Evolutionary conservation across 2,113 vertebrate species (phyloP).

Genomic region (Cromileptes altivelis): DNA sequence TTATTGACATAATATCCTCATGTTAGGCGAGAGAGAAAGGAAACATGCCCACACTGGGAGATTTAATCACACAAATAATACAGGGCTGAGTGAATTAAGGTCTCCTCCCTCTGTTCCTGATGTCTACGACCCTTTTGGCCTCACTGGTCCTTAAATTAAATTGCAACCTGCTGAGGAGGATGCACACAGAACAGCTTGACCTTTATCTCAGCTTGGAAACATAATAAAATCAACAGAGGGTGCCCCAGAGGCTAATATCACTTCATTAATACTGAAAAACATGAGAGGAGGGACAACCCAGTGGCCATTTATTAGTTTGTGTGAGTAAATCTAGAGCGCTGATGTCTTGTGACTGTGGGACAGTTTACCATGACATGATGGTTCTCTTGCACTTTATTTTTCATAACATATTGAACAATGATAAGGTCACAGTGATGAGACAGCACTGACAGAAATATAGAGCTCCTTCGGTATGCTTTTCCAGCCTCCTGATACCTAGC

Average conservation of each 20-base stretch:
- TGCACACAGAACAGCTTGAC: background rate
- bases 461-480: no score
- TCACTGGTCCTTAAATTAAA: background rate
- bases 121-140: background rate
- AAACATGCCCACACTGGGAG: background rate
- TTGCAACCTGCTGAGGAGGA: constrained; percentile 10
- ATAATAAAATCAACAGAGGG: background rate
- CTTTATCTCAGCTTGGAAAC: constrained; percentile 3
- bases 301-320: no score
- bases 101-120: background rate
- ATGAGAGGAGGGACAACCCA: no score
- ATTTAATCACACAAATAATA: constrained; percentile 30
- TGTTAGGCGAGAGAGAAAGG: background rate
- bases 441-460: no score
- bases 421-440: no score
- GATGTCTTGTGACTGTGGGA: background rate
- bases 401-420: no score
- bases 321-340: no score
- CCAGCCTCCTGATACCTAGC: no score
- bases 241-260: no score
- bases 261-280: background rate
- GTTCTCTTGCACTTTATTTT: background rate
- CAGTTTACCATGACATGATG: background rate
- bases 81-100: constrained; percentile 22
- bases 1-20: constrained; percentile 18